Percentiles rank a stretch among this genome's conserved stretches.
These are phyloP conservation scores for Hydrolagus colliei DNA, from an alignment of 2,797 vertebrate genomes.

Conservation along the genomic window DNA sequence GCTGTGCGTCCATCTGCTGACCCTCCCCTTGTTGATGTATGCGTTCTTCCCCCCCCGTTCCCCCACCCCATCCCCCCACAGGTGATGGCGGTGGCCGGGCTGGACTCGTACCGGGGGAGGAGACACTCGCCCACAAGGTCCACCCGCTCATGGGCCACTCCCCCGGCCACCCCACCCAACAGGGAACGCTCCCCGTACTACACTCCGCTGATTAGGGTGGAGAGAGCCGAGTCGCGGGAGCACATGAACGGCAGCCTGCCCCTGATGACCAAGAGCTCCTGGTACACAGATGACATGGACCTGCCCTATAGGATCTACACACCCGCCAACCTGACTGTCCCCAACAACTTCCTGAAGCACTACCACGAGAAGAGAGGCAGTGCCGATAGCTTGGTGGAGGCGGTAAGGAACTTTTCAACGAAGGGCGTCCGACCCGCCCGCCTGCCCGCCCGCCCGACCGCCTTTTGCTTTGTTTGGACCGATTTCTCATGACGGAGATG, in stretches of 20 bases:
- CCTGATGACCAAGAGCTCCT: constrained; percentile 84
- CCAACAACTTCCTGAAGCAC: constrained; percentile 78
- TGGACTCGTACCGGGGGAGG: constrained; percentile 90
- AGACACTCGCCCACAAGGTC: constrained; percentile 88
- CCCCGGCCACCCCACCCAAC: constrained; percentile 81
- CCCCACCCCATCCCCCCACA: constrained; percentile 39
- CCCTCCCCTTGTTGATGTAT: too few relatives aligned
- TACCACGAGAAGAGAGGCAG: constrained; percentile 93
- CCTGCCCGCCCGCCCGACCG: too few relatives aligned
- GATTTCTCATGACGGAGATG: too few relatives aligned
- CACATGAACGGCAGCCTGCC: constrained; percentile 74
- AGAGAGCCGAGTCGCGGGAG: constrained; percentile 71
- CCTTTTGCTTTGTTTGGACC: too few relatives aligned
- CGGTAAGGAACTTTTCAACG: constrained; percentile 63
- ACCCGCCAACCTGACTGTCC: constrained; percentile 82
- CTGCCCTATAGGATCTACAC: constrained; percentile 81
- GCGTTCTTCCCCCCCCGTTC: too few relatives aligned
- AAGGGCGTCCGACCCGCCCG: too few relatives aligned
- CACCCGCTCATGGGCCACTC: constrained; percentile 91
- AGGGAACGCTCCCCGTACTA: constrained; percentile 81
- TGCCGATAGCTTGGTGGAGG: constrained; percentile 91
- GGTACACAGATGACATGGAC: constrained; percentile 92
- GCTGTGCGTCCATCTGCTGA: too few relatives aligned
- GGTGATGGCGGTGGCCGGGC: constrained; percentile 96
- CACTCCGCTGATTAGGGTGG: constrained; percentile 86